Evolutionary conservation across 2,888 invertebrate genomes (phyloP).

Genomic region (Stenodema calcarata): DNA sequence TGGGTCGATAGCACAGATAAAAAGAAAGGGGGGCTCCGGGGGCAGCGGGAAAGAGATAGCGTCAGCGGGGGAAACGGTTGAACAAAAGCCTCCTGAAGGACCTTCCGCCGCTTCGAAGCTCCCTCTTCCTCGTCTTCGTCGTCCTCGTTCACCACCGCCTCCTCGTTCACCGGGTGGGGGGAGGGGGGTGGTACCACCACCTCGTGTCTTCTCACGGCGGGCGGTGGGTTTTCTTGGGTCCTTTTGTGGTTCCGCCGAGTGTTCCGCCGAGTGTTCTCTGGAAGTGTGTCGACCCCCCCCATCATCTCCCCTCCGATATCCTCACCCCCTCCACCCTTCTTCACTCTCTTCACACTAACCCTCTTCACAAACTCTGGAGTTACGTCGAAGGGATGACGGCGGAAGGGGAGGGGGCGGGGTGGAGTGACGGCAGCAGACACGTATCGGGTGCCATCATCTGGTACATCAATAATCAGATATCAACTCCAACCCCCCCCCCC

Average conservation of each 20-base stretch:
- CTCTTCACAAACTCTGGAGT: too few species aligned
- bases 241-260: not conserved
- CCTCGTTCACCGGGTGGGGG: not conserved
- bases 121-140: not conserved
- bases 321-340: too few species aligned
- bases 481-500: not conserved
- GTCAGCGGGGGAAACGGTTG: constrained; percentile 44
- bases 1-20: constrained; percentile 46
- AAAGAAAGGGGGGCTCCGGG: constrained; percentile 27
- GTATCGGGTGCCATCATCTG: not conserved
- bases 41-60: constrained; percentile 25
- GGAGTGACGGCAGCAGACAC: too few species aligned
- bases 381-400: too few species aligned
- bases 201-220: not conserved
- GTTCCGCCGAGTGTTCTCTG: not conserved
- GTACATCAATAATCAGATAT: constrained; percentile 6
- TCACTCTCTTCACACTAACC: too few species aligned
- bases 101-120: not conserved
- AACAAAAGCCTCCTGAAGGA: constrained; percentile 43
- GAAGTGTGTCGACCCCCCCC: not conserved
- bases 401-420: too few species aligned
- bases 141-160: not conserved
- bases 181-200: too few species aligned
- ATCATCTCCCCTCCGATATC: not conserved
- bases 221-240: not conserved